phyloP scores from a whole-genome alignment of 2,113 vertebrate species.

The Ameiurus melas region DNA sequence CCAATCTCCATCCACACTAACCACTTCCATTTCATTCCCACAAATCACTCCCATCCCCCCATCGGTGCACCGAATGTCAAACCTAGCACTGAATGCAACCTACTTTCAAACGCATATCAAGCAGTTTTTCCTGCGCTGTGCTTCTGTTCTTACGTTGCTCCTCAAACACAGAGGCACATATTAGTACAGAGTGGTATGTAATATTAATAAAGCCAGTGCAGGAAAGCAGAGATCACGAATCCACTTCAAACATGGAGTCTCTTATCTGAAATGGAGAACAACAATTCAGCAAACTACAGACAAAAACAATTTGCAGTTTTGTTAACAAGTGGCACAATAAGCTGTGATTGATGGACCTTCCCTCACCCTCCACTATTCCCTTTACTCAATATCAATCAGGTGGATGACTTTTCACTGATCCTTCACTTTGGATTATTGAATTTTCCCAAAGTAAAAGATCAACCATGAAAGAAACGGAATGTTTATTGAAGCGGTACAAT shows the following conservation, averaged over 20 bases:
- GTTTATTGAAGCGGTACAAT: neutral
- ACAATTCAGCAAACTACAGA: neutral
- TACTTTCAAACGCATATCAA: neutral
- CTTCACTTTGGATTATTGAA: neutral
- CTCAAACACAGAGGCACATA: conserved; percentile 67
- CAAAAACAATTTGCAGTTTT: neutral
- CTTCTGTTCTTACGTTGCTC: conserved; percentile 59
- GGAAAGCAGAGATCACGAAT: neutral
- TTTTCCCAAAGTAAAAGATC: neutral
- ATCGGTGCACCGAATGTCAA: neutral
- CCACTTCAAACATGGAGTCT: neutral
- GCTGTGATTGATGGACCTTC: neutral
- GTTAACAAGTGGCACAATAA: neutral
- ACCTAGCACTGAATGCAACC: neutral
- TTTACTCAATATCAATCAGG: neutral
- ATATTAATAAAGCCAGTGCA: conserved; percentile 61
- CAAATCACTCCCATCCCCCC: neutral
- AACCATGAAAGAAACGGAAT: neutral
- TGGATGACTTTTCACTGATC: neutral
- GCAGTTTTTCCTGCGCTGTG: conserved; percentile 54
- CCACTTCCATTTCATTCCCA: neutral
- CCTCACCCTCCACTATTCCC: neutral
- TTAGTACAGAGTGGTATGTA: conserved; percentile 63
- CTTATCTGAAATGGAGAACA: neutral
- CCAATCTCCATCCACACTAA: neutral